These are phyloP conservation scores for Ctenopoma multispine DNA, from an alignment of 2,797 vertebrate genomes.

Conservation along the genomic window DNA sequence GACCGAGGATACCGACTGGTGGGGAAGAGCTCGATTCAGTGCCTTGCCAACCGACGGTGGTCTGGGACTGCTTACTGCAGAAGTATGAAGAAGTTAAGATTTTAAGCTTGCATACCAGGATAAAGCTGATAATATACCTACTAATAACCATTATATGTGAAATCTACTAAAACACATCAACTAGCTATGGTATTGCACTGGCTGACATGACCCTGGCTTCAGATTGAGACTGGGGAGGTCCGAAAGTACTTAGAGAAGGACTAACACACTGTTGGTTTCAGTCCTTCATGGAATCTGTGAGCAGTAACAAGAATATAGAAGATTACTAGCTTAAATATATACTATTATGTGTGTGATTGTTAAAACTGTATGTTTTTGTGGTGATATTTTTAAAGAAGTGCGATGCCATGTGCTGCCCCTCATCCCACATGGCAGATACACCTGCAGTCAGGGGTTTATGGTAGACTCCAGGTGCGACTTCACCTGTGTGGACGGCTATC, in stretches of 20 bases:
- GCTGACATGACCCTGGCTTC: too few relatives aligned
- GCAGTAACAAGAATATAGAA: neutral
- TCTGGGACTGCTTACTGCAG: constrained; percentile 91
- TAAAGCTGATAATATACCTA: neutral
- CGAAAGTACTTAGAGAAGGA: too few relatives aligned
- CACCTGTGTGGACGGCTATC: constrained; percentile 88
- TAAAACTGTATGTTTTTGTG: neutral
- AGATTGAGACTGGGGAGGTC: too few relatives aligned
- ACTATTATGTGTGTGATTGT: neutral
- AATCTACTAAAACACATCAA: neutral
- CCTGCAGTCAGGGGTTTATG: constrained; percentile 87
- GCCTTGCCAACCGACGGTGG: constrained; percentile 90
- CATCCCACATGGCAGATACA: constrained; percentile 88
- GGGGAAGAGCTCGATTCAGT: constrained; percentile 87
- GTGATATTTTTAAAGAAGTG: constrained; percentile 80
- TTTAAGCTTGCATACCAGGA: neutral
- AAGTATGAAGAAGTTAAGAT: constrained; percentile 84
- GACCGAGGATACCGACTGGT: constrained; percentile 89
- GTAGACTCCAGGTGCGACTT: constrained; percentile 94
- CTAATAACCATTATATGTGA: neutral
- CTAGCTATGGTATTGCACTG: neutral
- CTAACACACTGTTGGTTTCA: neutral
- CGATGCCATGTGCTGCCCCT: constrained; percentile 89
- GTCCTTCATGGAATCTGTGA: neutral
- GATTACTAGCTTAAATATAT: neutral